Base-by-base conservation (phyloP, 2,888 invertebrate genomes). In the Hyposoter dolosus region DNA sequence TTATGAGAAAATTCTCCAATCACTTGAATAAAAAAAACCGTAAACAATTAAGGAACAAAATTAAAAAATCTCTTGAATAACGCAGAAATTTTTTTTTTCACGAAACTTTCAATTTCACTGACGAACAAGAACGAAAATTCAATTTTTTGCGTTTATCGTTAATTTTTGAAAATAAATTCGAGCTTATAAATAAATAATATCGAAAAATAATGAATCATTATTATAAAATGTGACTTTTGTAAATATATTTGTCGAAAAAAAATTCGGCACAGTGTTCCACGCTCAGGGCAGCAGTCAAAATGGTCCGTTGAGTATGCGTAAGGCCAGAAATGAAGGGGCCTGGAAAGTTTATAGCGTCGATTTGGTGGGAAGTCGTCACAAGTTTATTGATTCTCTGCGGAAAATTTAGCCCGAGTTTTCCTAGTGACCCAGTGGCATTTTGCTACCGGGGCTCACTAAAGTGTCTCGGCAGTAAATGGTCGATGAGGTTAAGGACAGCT, bases 351-450 rank as follows among this genome's bases (percentile, higher is more conserved):
- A 66, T 71, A 17, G 17, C 10, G n/a, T 53, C 23, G 65, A 71
- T 65, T 72, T 63, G 28, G 45, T 63, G 45, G 32, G 28, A 32
- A 15, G 60, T 71, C 50, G 65, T 71, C 56, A 72, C 50, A 50
- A 66, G 47, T 78, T 77, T 83, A 71, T 72, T 53, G 35, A 78
- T 43, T 69, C 35, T 12, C 45, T 71, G 19, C 43, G 45, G 28
- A 45, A 32, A 75, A 63, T 63, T 45, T 28, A 17, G 4, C 19
- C 32, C 23, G 28, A 47, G 40, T 79, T 79, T 79, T 47, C 63
- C 71, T 35, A 71, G 69, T 79, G 79, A 79, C 79, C 79, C 79
- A 79, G 60, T 71, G 63, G 53, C 60, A 56, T 47, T 32, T 47
- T 35, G 5, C 79, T 56, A 35, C 40, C 23, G 47, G 32, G 32